A percentile compares a stretch with the other conserved stretches of the same genome.
These are phyloP conservation scores for Yponomeuta evonymella DNA, from an alignment of 2,888 invertebrate species.

Conservation along the genomic window DNA sequence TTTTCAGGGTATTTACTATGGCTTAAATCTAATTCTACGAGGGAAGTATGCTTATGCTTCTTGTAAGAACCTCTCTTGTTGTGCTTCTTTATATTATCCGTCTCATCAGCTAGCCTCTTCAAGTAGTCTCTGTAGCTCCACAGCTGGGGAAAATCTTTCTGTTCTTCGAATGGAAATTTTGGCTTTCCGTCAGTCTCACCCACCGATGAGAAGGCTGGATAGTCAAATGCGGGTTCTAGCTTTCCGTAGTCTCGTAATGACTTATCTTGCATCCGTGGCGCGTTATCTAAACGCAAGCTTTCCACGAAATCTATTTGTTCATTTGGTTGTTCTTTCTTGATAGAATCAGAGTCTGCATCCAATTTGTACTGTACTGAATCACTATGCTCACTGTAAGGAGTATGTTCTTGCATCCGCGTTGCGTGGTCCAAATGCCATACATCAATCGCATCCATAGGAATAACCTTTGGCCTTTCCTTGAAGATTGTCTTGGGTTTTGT, in stretches of 20 bases:
- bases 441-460: slow-evolving; percentile 26
- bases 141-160: slow-evolving; percentile 2
- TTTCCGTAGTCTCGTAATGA: slow-evolving; percentile 55
- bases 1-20: slow-evolving; percentile 12
- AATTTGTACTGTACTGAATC: background rate
- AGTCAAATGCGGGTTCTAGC: slow-evolving; percentile 20
- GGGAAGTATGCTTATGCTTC: slow-evolving; percentile 5
- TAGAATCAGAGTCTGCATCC: background rate
- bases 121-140: slow-evolving; percentile 12
- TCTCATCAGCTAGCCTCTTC: slow-evolving; percentile 12
- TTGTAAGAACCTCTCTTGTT: slow-evolving; percentile 2
- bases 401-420: background rate
- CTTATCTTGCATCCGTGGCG: slow-evolving; percentile 40
- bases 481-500: slow-evolving; percentile 76
- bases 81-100: background rate
- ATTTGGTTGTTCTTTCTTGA: no score
- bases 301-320: background rate
- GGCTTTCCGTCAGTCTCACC: slow-evolving; percentile 1
- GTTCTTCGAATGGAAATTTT: slow-evolving; percentile 3
- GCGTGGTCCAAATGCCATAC: background rate
- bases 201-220: slow-evolving; percentile 8
- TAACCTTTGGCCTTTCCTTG: slow-evolving; percentile 37
- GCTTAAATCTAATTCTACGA: slow-evolving; percentile 20
- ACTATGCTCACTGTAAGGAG: no score
- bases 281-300: background rate